Evolutionary conservation across 2,888 invertebrate species (phyloP).

Genomic region (Kryphioiulus occultus): DNA sequence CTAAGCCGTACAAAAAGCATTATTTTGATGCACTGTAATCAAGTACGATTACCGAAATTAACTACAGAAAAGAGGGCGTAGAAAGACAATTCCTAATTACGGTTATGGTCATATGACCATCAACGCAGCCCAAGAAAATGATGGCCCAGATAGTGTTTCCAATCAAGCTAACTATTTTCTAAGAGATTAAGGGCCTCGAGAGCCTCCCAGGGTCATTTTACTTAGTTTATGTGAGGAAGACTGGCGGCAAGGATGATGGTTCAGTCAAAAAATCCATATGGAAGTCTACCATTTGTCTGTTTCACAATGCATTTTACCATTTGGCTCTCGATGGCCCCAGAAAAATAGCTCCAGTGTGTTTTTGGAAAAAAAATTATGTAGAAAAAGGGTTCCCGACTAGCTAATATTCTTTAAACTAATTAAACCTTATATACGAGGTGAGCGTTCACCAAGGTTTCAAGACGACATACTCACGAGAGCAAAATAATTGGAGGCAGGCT

Average conservation of each 20-base stretch:
- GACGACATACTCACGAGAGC: background rate
- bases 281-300: no score
- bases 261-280: no score
- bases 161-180: conserved; percentile 40
- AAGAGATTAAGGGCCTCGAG: conserved; percentile 32
- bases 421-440: background rate
- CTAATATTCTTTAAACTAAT: background rate
- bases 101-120: conserved; percentile 30
- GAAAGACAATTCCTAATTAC: conserved; percentile 35
- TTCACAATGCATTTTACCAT: no score
- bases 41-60: conserved; percentile 33
- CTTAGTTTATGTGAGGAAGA: conserved; percentile 8
- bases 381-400: background rate
- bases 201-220: conserved; percentile 31
- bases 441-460: background rate
- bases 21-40: conserved; percentile 3
- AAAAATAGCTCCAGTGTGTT: background rate
- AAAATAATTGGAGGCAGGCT: background rate
- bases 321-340: background rate
- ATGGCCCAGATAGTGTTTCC: conserved; percentile 29
- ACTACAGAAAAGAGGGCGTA: conserved; percentile 34
- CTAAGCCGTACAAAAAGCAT: background rate
- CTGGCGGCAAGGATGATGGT: background rate
- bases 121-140: conserved; percentile 16
- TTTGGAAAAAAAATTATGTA: background rate